These are phyloP conservation scores for Holacanthus passer DNA, from an alignment of 2,113 vertebrate species.

Conservation along the genomic window DNA sequence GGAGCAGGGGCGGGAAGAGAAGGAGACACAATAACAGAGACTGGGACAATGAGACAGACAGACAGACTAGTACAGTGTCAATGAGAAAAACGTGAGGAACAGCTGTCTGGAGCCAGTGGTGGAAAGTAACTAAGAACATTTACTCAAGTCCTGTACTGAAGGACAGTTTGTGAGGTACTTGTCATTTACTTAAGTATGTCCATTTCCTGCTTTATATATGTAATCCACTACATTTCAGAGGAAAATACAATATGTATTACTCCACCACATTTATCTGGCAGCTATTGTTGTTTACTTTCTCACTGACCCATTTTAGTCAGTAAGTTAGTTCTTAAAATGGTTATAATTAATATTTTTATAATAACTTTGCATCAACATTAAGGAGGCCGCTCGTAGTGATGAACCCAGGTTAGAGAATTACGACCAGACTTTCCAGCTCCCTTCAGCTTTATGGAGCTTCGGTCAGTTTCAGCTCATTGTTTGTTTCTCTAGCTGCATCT, in stretches of 20 bases:
- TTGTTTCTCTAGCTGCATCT: not conserved
- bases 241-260: not conserved
- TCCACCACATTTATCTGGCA: not conserved
- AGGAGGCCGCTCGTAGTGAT: not conserved
- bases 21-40: conserved; percentile 17
- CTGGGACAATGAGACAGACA: conserved; percentile 32
- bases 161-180: not conserved
- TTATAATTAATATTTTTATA: not conserved
- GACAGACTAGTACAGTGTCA: conserved; percentile 5
- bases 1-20: conserved; percentile 36
- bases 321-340: not conserved
- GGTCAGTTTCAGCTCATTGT: not conserved
- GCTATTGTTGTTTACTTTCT: no score
- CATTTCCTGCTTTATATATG: not conserved
- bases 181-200: not conserved
- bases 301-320: not conserved
- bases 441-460: not conserved
- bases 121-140: not conserved
- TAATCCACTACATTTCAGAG: not conserved
- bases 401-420: not conserved
- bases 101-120: not conserved
- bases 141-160: not conserved
- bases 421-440: no score
- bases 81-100: not conserved
- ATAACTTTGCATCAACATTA: not conserved